Conservation (phyloP, 37 sponge, comb jelly and placozoan species). For the Oopsacas minuta region DNA sequence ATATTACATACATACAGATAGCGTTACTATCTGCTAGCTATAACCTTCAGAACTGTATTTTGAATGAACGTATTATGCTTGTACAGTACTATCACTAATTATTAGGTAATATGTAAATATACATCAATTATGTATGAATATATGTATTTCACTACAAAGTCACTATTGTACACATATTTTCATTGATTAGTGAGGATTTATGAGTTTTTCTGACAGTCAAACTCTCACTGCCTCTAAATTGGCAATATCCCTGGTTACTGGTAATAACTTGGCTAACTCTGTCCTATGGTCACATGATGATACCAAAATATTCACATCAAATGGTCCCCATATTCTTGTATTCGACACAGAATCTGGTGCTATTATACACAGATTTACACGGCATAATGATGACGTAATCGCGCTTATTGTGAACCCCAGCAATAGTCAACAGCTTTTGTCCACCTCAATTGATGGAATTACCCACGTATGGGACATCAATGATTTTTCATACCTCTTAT, state of each 20-base stretch:
- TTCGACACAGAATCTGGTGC: neutral
- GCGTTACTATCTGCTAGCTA: neutral
- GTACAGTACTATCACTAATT: neutral
- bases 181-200: no score
- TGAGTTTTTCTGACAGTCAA: neutral
- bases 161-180: neutral
- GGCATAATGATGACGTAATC: neutral
- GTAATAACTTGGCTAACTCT: neutral
- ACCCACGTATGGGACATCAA: neutral
- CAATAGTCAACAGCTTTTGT: neutral
- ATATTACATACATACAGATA: neutral
- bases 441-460: neutral
- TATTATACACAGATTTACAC: neutral
- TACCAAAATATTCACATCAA: neutral
- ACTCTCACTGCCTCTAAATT: neutral
- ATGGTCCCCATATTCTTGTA: neutral
- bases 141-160: neutral
- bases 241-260: neutral
- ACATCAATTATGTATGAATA: neutral
- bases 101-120: neutral
- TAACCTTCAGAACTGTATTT: neutral
- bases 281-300: neutral
- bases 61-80: neutral
- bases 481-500: neutral
- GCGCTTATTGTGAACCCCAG: neutral